phyloP scores from a whole-genome alignment of 2,113 vertebrate genomes.

The Mesocricetus auratus region DNA sequence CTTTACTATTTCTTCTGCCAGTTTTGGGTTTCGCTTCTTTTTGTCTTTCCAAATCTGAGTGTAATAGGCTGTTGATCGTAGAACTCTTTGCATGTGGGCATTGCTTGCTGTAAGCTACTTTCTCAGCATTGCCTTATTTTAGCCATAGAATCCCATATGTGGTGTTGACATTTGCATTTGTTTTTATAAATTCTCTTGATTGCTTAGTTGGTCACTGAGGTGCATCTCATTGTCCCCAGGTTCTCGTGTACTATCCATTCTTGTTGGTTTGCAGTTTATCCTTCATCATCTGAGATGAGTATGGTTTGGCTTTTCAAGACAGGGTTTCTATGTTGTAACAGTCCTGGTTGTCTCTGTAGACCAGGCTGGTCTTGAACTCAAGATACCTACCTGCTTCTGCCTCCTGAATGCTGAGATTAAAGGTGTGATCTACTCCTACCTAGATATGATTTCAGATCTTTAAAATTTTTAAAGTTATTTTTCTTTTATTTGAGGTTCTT shows the following conservation, averaged over 20 bases:
- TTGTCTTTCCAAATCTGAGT: not conserved
- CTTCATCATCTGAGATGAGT: not conserved
- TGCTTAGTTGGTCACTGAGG: not conserved
- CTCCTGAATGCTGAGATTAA: not conserved
- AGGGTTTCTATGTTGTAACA: not conserved
- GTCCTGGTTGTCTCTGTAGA: not conserved
- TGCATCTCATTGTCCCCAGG: not conserved
- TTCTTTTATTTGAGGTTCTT: not conserved
- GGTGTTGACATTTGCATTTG: not conserved
- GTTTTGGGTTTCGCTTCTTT: not conserved
- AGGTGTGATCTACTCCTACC: not conserved
- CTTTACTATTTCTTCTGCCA: not conserved
- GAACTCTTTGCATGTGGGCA: not conserved
- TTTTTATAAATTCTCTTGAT: not conserved
- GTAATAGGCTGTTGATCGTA: not conserved
- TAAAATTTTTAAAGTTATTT: not conserved
- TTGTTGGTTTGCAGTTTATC: not conserved
- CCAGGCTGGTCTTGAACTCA: not conserved
- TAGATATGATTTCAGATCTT: not conserved
- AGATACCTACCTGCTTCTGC: not conserved
- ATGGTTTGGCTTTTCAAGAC: not conserved
- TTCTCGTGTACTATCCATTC: not conserved
- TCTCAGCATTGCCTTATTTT: not conserved
- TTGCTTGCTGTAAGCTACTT: not conserved
- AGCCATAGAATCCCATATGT: not conserved